These are phyloP conservation scores for Eristalis tenax DNA, from an alignment of 2,888 invertebrate genomes.

Conservation along the genomic window DNA sequence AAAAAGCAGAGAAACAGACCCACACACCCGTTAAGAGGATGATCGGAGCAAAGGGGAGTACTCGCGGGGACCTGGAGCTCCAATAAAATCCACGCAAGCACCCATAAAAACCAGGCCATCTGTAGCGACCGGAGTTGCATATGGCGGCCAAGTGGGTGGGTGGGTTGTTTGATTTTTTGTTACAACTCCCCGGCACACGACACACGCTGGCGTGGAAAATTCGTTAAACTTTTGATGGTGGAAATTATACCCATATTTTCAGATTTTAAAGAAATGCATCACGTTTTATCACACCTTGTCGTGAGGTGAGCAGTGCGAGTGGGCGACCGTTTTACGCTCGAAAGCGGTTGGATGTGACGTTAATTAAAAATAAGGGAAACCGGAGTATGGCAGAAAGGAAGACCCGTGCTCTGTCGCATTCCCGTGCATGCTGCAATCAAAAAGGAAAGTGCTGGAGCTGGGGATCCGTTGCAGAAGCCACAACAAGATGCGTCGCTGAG, in stretches of 20 bases:
- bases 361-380: slow-evolving; percentile 41
- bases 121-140: slow-evolving; percentile 15
- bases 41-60: not conserved
- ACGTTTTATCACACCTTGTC: slow-evolving; percentile 27
- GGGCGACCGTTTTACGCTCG: slow-evolving; percentile 11
- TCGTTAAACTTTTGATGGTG: slow-evolving; percentile 42
- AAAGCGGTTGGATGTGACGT: slow-evolving; percentile 36
- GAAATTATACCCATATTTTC: slow-evolving; percentile 49
- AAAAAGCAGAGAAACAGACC: not conserved
- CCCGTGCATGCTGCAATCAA: slow-evolving; percentile 26
- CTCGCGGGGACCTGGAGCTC: not conserved
- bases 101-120: slow-evolving; percentile 60
- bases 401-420: slow-evolving; percentile 1
- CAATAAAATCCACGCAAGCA: slow-evolving; percentile 56
- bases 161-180: not conserved
- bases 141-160: slow-evolving; percentile 14
- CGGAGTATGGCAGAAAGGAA: not conserved
- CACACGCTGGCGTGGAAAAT: slow-evolving; percentile 6
- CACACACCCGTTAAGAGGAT: slow-evolving; percentile 17
- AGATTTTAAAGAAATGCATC: slow-evolving; percentile 53
- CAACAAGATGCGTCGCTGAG: not conserved
- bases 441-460: slow-evolving; percentile 32
- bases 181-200: not conserved
- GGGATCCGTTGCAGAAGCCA: slow-evolving; percentile 1
- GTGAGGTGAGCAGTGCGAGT: not conserved